Base-by-base conservation (phyloP, 2,888 invertebrate genomes). In the Chelonus formosanus region DNA sequence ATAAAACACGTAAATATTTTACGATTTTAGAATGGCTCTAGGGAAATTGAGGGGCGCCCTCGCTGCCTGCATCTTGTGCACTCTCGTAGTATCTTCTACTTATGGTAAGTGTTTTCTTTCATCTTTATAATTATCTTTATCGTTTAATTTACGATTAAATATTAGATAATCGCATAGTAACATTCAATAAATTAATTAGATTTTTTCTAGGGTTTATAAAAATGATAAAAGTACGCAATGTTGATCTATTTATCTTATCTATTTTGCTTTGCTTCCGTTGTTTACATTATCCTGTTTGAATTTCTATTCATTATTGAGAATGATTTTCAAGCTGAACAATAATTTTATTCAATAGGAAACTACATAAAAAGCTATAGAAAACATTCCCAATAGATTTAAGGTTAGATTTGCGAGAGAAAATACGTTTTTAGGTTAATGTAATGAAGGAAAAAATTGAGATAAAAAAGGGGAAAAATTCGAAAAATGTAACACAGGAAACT, bases 1-100 rank as follows among this genome's bases (percentile, higher is more conserved):
- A 71, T 70, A 72, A 67, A 67, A 53, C 69, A 70, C 65, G 68
- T 63, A 48, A 43, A 62, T 62, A 45, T 44, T 43, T 67, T 60
- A 65, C 66, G 69, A 67, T 69, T 67, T 68, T 77, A 78, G 76
- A 71, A 78, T 78, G 78, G 76, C 74, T 73, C 71, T 74, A 65
- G 71, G 71, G 68, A 75, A 67, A 70, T 70, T 74, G 66, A 70
- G 67, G 67, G 72, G 71, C 70, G 73, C 76, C 66, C 68, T 78
- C 63, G 73, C 73, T 69, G 72, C 72, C 71, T 78, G 71, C 72
- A 73, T 78, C 62, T 60, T 73, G 36, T 71, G 74, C 73, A 70
- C 70, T 70, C 69, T 74, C 65, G 72, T 73, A 68, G 71, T 72
- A 68, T 70, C 70, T 59, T 65, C 57, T 20, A 50, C 60, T 50